Base-by-base conservation (phyloP, 1,140 invertebrate genomes). In the Bicyclus anynana region DNA sequence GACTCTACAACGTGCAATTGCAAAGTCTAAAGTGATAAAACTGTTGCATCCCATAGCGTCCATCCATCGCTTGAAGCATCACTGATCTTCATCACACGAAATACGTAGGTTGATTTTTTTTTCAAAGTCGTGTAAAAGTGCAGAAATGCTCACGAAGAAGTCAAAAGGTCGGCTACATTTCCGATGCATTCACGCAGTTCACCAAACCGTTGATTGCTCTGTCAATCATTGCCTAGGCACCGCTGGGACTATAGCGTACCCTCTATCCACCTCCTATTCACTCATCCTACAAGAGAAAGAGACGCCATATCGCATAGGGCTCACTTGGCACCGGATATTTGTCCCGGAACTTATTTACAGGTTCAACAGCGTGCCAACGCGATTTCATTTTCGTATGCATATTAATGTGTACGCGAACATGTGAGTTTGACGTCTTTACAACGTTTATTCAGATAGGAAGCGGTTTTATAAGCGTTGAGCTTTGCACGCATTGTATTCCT, bases 281-380 rank as follows among this genome's bases (percentile, higher is more conserved):
- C 47, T 42, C 47, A 7, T 33, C 4, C 1, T 14, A 10, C 6
- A 53, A 13, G 14, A 44, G 60, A 72, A 42, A 67, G 65, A 59
- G 68, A 80, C 12, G 37, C 29, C 33, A 59, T 27, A 57, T 47
- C 47, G 35, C 50, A 59, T 59, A 69, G 51, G 63, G 70, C 67
- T 77, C 64, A 74, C 70, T 69, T 67, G 61, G 64, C 59, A 56
- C 67, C 75, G 75, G 72, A 83, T 78, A 78, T 84, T 80, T 69
- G 69, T 74, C 65, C 68, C 72, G 77, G 79, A 82, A 75, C 72
- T 69, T 75, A 76, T 84, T 84, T 80, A 80, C 73, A 75, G 77
- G 67, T 67, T 67, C 73, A 72, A 73, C 74, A 73, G 69, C 62
- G 67, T 57, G 50, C 52, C 40, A 18, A 72, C 66, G 62, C 59